Evolutionary conservation across 1,140 invertebrate genomes (phyloP).

Genomic region (Panulirus ornatus): DNA sequence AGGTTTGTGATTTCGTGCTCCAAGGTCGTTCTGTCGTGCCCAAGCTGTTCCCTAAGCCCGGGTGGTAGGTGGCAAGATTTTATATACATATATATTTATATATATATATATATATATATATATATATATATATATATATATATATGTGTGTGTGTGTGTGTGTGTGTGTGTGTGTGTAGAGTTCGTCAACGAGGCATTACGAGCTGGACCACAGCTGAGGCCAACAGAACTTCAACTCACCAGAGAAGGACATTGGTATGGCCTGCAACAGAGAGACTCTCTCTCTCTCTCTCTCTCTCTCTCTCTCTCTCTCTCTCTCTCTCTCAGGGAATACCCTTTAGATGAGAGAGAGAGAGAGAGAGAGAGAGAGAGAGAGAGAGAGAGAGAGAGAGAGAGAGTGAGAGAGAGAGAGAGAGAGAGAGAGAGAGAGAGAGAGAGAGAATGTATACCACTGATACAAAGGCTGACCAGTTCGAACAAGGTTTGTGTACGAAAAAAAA

Average conservation of each 20-base stretch:
- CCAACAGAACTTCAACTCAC: no score
- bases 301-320: conserved; percentile 7
- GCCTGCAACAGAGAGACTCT: background rate
- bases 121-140: conserved; percentile 18
- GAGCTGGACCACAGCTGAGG: background rate
- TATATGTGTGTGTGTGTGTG: background rate
- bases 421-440: background rate
- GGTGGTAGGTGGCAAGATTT: background rate
- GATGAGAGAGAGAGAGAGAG: background rate
- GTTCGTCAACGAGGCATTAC: background rate
- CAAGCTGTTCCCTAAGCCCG: background rate
- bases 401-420: conserved; percentile 8
- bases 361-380: conserved; percentile 1
- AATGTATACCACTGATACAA: background rate
- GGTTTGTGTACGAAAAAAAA: no score
- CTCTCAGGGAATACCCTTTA: background rate
- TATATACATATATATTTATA: background rate
- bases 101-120: background rate
- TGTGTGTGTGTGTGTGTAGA: background rate
- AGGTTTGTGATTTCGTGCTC: no score
- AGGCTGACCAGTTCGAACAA: no score
- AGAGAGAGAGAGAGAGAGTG: conserved; percentile 31
- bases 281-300: background rate
- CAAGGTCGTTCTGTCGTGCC: background rate
- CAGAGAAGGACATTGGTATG: no score